Base-by-base conservation (phyloP, 2,113 vertebrate genomes). In the Lanius ludovicianus region DNA sequence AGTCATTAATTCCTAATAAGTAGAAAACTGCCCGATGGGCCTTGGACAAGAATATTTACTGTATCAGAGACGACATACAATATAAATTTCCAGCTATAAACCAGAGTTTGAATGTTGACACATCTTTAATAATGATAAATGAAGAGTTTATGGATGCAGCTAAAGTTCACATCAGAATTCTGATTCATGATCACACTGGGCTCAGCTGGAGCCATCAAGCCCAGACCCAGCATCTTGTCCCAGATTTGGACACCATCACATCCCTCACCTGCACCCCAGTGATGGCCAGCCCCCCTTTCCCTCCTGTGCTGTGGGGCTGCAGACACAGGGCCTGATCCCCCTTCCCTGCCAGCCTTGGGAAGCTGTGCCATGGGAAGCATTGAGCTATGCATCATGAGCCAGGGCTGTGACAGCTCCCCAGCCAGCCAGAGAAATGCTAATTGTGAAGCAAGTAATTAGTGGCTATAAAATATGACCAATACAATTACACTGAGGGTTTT, bases 111-210 rank as follows among this genome's bases (percentile, higher is more conserved):
- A 57, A 83, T 44, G 91, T 25, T 90, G 96, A 94, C 63, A 7
- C 53, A 60, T 47, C 86, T 93, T 80, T 96, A 97, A 97, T 94
- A 93, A 91, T 87, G 96, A 97, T 35, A 94, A 97, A 96, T 94
- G 94, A 92, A 90, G 90, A 85, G 94, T 96, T 97, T 95, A 85
- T 67, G 52, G 86, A 81, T 63, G 89, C 90, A 71, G 90, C 93
- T 84, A n/a, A 95, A 97, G 95, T 93, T 96, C 82, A 90, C 69
- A 30, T 37, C 52, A 55, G 47, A 39, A 68, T 78, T 95, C 93
- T 96, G 88, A 95, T 95, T 95, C 87, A 89, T 11, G 50, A 88
- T 53, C 62, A 21, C 1, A 0, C 64, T 11, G 42, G 82, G 80
- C 83, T 85, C 84, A 76, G 52, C 90, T 79, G 91, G 84, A 81